Conservation (phyloP, 2,113 vertebrate species). For the Pagrus major region DNA sequence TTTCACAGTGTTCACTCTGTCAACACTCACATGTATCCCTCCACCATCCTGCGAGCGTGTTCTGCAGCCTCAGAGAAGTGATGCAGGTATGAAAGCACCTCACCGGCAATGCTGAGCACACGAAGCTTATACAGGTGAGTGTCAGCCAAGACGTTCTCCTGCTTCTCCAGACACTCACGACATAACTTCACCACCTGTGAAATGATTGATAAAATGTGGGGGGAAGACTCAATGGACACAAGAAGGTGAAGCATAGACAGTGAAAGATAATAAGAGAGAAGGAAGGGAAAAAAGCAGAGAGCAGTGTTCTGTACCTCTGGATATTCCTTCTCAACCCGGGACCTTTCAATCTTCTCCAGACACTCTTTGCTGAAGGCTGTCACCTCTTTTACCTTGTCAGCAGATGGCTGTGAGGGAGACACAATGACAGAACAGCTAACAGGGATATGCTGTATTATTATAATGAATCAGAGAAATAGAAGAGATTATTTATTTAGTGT, state of each 20-base stretch:
- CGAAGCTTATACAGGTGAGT: slow-evolving; percentile 89
- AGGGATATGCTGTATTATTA: neutral
- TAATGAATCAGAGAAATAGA: neutral
- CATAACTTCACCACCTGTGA: slow-evolving; percentile 90
- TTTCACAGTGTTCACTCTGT: no score
- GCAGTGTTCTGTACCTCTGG: slow-evolving; percentile 81
- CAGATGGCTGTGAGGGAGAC: slow-evolving; percentile 84
- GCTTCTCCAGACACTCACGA: slow-evolving; percentile 88
- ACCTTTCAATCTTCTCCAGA: slow-evolving; percentile 89
- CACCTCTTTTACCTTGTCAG: slow-evolving; percentile 88
- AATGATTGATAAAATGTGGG: neutral
- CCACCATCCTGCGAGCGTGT: slow-evolving; percentile 89
- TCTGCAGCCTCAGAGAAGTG: slow-evolving; percentile 89
- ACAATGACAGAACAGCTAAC: neutral
- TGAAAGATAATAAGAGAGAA: neutral
- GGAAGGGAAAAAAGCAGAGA: neutral
- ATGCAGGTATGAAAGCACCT: slow-evolving; percentile 91
- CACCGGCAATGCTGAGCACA: slow-evolving; percentile 87
- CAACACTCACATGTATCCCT: slow-evolving; percentile 90
- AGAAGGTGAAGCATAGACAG: neutral
- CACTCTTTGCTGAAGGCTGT: slow-evolving; percentile 87
- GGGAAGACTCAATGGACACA: no score
- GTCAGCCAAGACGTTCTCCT: slow-evolving; percentile 89
- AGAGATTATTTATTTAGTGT: neutral
- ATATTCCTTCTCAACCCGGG: slow-evolving; percentile 86